Evolutionary conservation across 1,140 invertebrate species (phyloP).

Genomic region (Microplitis mediator): DNA sequence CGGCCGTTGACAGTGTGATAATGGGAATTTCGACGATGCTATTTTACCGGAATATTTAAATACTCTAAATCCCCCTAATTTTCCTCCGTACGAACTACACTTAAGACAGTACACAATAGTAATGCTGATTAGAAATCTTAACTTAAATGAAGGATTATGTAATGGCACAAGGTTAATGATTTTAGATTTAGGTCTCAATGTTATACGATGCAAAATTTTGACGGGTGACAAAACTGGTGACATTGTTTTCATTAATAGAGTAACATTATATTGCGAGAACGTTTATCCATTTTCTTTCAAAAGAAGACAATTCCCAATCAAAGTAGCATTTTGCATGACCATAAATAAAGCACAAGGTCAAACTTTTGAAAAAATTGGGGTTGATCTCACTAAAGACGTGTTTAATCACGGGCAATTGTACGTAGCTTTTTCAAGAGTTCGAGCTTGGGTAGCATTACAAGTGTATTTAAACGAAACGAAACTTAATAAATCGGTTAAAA

Average conservation of each 20-base stretch:
- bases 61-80: conserved; percentile 4
- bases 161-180: conserved; percentile 32
- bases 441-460: conserved; percentile 14
- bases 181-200: conserved; percentile 28
- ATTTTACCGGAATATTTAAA: conserved; percentile 25
- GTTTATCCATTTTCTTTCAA: conserved; percentile 13
- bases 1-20: conserved; percentile 16
- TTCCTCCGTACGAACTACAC: conserved; percentile 20
- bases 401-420: conserved; percentile 47
- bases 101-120: conserved; percentile 12
- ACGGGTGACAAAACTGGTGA: conserved; percentile 25
- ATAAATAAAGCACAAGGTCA: conserved; percentile 53
- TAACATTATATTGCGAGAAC: conserved; percentile 10
- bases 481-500: neutral
- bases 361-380: conserved; percentile 39
- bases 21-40: neutral
- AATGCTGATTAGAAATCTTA: conserved; percentile 22
- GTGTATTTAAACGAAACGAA: neutral
- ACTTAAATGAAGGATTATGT: conserved; percentile 24
- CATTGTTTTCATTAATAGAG: conserved; percentile 29
- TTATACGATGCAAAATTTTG: conserved; percentile 19
- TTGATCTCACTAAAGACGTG: conserved; percentile 35
- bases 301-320: conserved; percentile 36
- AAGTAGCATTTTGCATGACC: conserved; percentile 63
- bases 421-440: conserved; percentile 38